phyloP scores from a whole-genome alignment of 2,113 vertebrate genomes.

The Strix aluco region DNA sequence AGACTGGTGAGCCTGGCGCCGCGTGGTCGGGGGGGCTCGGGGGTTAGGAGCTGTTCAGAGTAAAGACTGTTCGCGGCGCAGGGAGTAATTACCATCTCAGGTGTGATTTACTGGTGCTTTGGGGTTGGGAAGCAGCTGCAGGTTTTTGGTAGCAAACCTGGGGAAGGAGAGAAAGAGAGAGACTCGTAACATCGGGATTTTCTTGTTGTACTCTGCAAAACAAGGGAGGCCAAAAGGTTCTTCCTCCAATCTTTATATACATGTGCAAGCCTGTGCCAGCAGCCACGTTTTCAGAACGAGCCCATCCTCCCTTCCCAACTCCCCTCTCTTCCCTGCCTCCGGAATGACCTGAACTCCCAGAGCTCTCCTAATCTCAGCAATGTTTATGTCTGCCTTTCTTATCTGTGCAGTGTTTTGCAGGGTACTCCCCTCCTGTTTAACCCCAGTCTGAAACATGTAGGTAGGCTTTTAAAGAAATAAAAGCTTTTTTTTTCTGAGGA shows the following conservation, averaged over 20 bases:
- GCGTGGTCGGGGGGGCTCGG: accelerated
- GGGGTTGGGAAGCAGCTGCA: neutral
- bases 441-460: neutral
- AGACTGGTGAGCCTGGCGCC: accelerated
- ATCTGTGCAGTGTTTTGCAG: neutral
- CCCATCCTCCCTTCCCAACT: neutral
- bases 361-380: neutral
- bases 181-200: neutral
- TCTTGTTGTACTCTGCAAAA: neutral
- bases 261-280: neutral
- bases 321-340: neutral
- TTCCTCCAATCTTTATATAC: neutral
- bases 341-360: neutral
- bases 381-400: neutral
- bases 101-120: neutral
- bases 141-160: slow-evolving; percentile 9
- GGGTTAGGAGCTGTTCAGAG: neutral
- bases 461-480: neutral
- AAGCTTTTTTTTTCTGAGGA: neutral
- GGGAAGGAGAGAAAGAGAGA: neutral
- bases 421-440: neutral
- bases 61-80: accelerated
- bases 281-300: neutral
- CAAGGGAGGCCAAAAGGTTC: neutral
- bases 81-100: neutral